phyloP scores from a whole-genome alignment of 2,888 invertebrate genomes.

The Aporophyla nigra region DNA sequence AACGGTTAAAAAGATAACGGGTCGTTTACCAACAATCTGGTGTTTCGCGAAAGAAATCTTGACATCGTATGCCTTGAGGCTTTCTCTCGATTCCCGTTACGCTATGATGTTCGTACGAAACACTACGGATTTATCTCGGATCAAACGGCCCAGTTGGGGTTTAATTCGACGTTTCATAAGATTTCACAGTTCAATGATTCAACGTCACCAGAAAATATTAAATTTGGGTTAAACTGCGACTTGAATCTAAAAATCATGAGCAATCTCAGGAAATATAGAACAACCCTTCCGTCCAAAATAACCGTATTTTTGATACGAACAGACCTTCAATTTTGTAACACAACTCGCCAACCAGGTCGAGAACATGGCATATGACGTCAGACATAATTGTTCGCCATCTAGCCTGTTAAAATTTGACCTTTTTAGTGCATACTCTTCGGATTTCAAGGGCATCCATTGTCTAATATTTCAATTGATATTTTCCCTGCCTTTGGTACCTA shows the following conservation, averaged over 20 bases:
- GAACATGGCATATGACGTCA: slow-evolving; percentile 56
- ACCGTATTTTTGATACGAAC: background rate
- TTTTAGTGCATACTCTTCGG: slow-evolving; percentile 53
- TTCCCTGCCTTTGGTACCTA: slow-evolving; percentile 25
- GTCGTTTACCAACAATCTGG: slow-evolving; percentile 52
- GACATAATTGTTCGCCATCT: slow-evolving; percentile 39
- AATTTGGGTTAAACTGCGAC: background rate
- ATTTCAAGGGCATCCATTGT: slow-evolving; percentile 65
- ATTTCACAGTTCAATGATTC: slow-evolving; percentile 55
- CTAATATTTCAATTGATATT: slow-evolving; percentile 57
- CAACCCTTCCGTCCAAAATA: background rate
- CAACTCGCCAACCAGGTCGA: slow-evolving; percentile 27
- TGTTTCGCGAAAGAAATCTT: slow-evolving; percentile 61
- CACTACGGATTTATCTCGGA: slow-evolving; percentile 60
- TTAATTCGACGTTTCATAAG: slow-evolving; percentile 58
- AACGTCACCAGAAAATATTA: slow-evolving; percentile 21
- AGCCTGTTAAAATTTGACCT: slow-evolving; percentile 59
- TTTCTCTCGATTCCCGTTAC: slow-evolving; percentile 70
- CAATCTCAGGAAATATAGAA: background rate
- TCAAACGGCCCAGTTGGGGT: slow-evolving; percentile 52
- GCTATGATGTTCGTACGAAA: slow-evolving; percentile 49
- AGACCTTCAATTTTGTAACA: slow-evolving; percentile 21
- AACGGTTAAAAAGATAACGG: slow-evolving; percentile 63
- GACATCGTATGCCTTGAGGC: slow-evolving; percentile 48
- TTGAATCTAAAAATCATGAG: background rate